These are phyloP conservation scores for Acanthosepion esculentum DNA, from an alignment of 2,888 invertebrate genomes.

Conservation along the genomic window DNA sequence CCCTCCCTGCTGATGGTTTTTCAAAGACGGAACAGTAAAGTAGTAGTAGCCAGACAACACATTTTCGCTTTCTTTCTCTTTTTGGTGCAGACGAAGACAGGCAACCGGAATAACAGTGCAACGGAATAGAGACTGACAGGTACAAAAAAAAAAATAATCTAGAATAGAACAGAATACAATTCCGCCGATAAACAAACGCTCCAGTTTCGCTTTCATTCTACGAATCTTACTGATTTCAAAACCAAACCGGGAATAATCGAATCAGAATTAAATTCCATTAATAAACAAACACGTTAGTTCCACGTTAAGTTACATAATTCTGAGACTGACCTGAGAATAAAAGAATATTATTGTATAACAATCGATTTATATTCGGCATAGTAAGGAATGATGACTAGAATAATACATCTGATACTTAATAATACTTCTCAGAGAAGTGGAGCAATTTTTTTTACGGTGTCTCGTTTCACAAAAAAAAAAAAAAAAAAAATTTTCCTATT, in stretches of 20 bases:
- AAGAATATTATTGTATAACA: background rate
- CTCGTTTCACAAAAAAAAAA: too few relatives aligned
- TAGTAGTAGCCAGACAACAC: background rate
- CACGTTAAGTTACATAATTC: background rate
- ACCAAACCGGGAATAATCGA: background rate
- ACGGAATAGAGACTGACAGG: background rate
- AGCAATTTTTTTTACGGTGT: background rate
- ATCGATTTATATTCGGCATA: background rate
- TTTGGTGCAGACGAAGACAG: background rate
- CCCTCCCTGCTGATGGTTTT: too few relatives aligned
- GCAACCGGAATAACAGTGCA: background rate
- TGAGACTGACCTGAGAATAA: background rate
- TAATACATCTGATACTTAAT: background rate
- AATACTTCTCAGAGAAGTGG: background rate
- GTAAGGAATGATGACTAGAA: background rate
- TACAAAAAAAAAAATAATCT: background rate
- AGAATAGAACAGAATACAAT: background rate
- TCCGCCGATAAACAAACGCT: background rate
- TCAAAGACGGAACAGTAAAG: constrained; percentile 3
- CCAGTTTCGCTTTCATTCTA: background rate
- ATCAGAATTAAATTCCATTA: background rate
- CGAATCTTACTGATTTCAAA: background rate
- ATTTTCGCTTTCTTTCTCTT: background rate
- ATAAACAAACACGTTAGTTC: background rate
- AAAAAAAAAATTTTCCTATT: too few relatives aligned